Conservation (phyloP, 2,113 vertebrate species). For the Plestiodon gilberti region DNA sequence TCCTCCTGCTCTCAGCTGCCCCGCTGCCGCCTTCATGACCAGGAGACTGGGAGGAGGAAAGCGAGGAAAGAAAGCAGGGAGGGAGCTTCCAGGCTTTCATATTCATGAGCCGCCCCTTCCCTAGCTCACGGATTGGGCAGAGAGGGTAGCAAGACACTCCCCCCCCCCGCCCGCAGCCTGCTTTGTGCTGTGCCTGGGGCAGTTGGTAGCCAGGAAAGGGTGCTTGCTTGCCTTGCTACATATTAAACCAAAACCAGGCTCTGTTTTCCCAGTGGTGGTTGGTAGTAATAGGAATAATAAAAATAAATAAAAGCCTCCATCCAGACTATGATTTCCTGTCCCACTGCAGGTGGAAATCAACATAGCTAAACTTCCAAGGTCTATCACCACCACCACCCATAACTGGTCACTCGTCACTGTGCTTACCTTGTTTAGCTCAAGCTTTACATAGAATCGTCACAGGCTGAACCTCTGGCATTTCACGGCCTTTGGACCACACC, state of each 20-base stretch:
- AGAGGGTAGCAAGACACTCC: background rate
- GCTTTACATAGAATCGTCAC: too few species aligned
- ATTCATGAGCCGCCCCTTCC: background rate
- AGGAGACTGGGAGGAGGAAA: background rate
- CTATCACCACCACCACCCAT: too few species aligned
- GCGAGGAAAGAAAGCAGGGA: background rate
- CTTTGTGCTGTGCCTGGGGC: background rate
- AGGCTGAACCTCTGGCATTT: too few species aligned
- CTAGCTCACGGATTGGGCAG: background rate
- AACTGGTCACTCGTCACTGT: too few species aligned
- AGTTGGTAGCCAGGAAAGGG: background rate
- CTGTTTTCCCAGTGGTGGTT: background rate
- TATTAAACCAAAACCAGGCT: too few species aligned
- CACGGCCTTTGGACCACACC: too few species aligned
- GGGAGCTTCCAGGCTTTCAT: background rate
- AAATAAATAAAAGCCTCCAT: background rate
- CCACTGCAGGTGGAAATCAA: background rate
- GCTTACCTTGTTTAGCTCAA: too few species aligned
- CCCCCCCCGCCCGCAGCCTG: background rate
- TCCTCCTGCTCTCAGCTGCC: constrained; percentile 31
- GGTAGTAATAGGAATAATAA: too few species aligned
- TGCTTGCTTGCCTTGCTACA: too few species aligned
- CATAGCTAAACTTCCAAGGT: background rate
- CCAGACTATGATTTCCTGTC: background rate
- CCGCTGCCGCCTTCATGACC: constrained; percentile 29